Conservation (phyloP, 2,888 invertebrate genomes). For the Clitarchus hookeri region DNA sequence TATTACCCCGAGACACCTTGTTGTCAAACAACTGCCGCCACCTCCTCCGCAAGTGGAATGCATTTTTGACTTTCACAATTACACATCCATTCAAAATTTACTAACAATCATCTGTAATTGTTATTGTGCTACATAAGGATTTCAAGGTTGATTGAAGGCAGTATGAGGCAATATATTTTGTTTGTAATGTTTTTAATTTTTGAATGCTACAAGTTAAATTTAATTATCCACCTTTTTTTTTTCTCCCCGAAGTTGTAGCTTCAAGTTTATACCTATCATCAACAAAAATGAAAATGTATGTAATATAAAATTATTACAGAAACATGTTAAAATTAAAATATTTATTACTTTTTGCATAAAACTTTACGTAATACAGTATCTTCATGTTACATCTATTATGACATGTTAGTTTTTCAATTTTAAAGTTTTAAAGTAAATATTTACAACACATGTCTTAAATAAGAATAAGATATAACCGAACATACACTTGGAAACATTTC, state of each 20-base stretch:
- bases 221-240: not conserved
- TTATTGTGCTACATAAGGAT: no score
- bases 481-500: not conserved
- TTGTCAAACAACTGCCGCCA: no score
- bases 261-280: no score
- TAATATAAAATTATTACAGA: not conserved
- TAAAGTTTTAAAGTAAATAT: not conserved
- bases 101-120: no score
- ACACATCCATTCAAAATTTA: no score
- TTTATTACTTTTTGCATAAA: not conserved
- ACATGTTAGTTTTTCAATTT: not conserved
- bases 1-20: no score
- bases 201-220: slow-evolving; percentile 4
- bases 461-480: not conserved
- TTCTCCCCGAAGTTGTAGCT: not conserved
- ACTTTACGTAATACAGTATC: not conserved
- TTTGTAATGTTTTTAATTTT: not conserved
- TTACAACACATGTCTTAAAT: not conserved
- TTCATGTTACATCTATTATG: no score
- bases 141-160: no score
- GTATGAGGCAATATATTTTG: no score
- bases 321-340: not conserved
- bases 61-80: no score
- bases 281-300: no score
- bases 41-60: no score